Base-by-base conservation (phyloP, 2,888 invertebrate genomes). In the Drosophila recens region DNA sequence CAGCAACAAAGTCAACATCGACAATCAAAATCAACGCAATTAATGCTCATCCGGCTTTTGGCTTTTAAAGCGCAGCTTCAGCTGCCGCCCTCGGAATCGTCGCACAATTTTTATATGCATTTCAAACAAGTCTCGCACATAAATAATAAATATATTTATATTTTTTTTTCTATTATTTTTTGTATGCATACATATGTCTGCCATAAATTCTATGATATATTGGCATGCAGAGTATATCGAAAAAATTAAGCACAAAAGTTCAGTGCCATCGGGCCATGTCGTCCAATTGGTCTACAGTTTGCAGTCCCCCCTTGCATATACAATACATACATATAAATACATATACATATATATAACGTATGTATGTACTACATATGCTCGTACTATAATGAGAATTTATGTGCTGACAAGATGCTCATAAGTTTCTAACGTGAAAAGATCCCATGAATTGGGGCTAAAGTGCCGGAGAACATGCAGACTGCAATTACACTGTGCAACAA, bases 11-110 rank as follows among this genome's bases (percentile, higher is more conserved):
- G 57, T 53, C 82, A 67, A 53, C 77, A 72, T 66, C 84, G 78
- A 73, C 87, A 73, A 74, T 62, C 88, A 85, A 73, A 89, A 90
- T 90, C 87, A 87, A 90, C 90, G 86, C 87, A 90, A 90, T 87
- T 89, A 87, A 87, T 87, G 90, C 90, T 90, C 86, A 86, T 90
- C 90, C 86, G 90, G 86, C 90, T 69, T 30, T 69, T 27, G 27
- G 27, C 27, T 27, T 62, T 51, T 65, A 54, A 58, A 76, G 72
- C 65, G 52, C 36, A 64, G 17, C 49, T 51, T n/a, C 34, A 52
- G 23, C 23, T 34, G 43, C 23, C 38, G 57, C 57, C 45, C 46
- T 46, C 23, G 34, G 34, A n/a, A 15, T 34, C 36, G 45, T 34
- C 15, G 2, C 23, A 46, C 45, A 23, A 45, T 45, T 46, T 13